Percentiles rank a stretch among this genome's conserved stretches.
Evolutionary conservation across 2,113 vertebrate species (phyloP).

Genomic region (Phaethornis superciliosus): DNA sequence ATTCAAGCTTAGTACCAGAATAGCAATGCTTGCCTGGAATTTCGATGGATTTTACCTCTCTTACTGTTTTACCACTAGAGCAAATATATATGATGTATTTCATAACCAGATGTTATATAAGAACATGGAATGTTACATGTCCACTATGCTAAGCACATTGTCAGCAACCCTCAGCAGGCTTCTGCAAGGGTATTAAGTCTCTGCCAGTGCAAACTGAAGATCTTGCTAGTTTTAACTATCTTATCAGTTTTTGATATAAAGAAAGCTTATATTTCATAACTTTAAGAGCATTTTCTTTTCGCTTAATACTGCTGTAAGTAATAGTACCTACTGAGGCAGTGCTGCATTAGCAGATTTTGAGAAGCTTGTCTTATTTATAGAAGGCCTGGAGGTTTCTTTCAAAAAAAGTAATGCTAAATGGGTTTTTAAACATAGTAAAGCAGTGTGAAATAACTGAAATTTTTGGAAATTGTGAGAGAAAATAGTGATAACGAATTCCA

Average conservation of each 20-base stretch:
- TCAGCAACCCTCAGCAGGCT: not conserved
- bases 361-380: not conserved
- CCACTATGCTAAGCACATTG: fast-evolving
- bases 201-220: not conserved
- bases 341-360: not conserved
- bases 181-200: not conserved
- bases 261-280: not conserved
- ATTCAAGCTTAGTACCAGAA: not conserved
- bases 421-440: not conserved
- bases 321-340: not conserved
- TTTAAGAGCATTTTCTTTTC: not conserved
- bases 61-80: not conserved
- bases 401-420: not conserved
- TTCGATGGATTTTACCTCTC: not conserved
- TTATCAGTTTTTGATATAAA: not conserved
- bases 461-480: not conserved
- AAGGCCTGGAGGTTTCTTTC: not conserved
- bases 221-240: not conserved
- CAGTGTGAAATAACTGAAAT: not conserved
- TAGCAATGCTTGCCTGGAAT: not conserved
- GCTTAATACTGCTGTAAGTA: not conserved
- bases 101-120: fast-evolving
- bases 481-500: not conserved
- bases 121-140: fast-evolving
- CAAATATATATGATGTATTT: not conserved